Percentiles rank a stretch among this genome's conserved stretches.
These are phyloP conservation scores for Rhabdomys pumilio DNA, from an alignment of 2,797 vertebrate genomes.

Conservation along the genomic window DNA sequence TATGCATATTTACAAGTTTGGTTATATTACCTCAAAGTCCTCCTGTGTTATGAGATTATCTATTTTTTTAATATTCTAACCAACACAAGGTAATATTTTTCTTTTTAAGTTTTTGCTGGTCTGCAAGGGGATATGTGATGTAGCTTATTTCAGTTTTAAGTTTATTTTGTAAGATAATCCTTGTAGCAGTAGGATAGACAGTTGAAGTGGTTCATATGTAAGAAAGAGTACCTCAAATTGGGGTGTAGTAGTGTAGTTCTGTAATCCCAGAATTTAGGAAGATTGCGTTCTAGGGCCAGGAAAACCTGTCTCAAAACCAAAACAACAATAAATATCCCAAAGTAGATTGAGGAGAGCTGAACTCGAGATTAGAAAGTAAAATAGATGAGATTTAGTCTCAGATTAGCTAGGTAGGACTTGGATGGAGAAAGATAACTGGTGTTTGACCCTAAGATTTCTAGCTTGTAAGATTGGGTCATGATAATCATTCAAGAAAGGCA, in stretches of 20 bases:
- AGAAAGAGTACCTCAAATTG: neutral
- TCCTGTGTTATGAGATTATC: conserved; percentile 24
- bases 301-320: neutral
- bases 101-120: conserved; percentile 50
- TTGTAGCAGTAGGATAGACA: conserved; percentile 50
- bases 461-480: conserved; percentile 21
- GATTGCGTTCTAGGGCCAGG: neutral
- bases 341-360: neutral
- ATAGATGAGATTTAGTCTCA: conserved; percentile 32
- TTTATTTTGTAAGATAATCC: conserved; percentile 69
- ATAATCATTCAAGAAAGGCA: conserved; percentile 29
- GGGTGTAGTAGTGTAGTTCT: neutral
- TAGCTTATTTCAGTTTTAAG: conserved; percentile 53
- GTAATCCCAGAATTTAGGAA: neutral
- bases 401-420: conserved; percentile 2
- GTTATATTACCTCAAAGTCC: conserved; percentile 24
- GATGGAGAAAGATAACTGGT: conserved; percentile 26
- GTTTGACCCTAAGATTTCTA: conserved; percentile 6
- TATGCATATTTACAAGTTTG: conserved; percentile 36
- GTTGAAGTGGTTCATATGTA: too few relatives aligned
- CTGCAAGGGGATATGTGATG: neutral
- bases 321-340: neutral
- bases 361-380: conserved; percentile 66
- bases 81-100: conserved; percentile 46
- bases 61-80: conserved; percentile 26